These are phyloP conservation scores for Octonoba sinensis DNA, from an alignment of 2,888 invertebrate species.

Conservation along the genomic window DNA sequence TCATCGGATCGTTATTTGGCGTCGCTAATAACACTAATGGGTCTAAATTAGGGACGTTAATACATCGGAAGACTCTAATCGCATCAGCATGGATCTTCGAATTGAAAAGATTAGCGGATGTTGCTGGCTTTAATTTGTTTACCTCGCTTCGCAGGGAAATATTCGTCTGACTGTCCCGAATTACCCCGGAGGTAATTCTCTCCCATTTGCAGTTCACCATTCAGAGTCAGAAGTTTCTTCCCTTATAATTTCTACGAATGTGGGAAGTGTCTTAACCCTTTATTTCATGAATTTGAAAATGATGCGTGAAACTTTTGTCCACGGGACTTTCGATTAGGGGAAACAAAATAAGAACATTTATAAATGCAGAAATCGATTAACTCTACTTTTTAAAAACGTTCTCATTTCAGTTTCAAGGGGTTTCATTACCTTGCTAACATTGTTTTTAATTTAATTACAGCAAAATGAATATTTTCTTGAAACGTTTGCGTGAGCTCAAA, in stretches of 20 bases:
- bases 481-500: no score
- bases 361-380: no score
- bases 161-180: conserved; percentile 13
- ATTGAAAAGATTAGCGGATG: conserved; percentile 29
- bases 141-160: conserved; percentile 19
- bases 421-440: no score
- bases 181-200: conserved; percentile 14
- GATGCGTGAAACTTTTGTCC: no score
- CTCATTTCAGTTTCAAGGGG: no score
- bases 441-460: no score
- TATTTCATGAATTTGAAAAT: neutral
- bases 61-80: conserved; percentile 33
- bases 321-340: no score
- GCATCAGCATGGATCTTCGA: conserved; percentile 28
- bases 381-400: no score
- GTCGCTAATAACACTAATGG: conserved; percentile 49
- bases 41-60: conserved; percentile 39
- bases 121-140: conserved; percentile 34
- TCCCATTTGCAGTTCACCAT: conserved; percentile 2
- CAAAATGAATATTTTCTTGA: no score
- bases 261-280: neutral
- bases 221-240: neutral
- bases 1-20: conserved; percentile 9
- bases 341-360: no score
- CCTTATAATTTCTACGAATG: no score